Conservation (phyloP, 2,888 invertebrate genomes). For the Tortricodes alternella region DNA sequence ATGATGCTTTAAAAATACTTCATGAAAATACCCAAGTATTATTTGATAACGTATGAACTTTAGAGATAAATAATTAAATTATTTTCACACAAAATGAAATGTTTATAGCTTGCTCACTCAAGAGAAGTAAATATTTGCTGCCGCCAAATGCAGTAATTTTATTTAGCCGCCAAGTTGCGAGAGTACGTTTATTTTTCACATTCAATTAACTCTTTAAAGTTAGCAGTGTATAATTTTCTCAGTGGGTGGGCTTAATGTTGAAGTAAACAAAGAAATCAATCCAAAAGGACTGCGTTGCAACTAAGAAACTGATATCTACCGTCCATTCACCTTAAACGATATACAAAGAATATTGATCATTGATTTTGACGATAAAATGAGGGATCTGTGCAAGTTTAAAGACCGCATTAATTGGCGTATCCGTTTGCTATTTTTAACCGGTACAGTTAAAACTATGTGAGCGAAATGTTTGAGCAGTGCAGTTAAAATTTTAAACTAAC, state of each 20-base stretch:
- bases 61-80: too few species aligned
- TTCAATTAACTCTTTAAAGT: slow-evolving; percentile 25
- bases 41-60: too few species aligned
- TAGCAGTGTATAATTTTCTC: slow-evolving; percentile 22
- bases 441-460: slow-evolving; percentile 13
- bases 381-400: not conserved
- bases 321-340: too few species aligned
- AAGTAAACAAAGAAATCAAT: slow-evolving; percentile 14
- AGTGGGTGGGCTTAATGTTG: slow-evolving; percentile 19
- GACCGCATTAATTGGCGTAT: slow-evolving; percentile 12
- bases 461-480: slow-evolving; percentile 53
- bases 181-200: slow-evolving; percentile 1
- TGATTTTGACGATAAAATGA: not conserved
- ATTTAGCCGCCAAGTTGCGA: not conserved
- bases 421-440: not conserved
- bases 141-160: slow-evolving; percentile 11
- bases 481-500: slow-evolving; percentile 66
- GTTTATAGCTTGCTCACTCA: not conserved
- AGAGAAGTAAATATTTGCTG: slow-evolving; percentile 2
- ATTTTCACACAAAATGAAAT: too few species aligned
- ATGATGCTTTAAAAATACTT: not conserved
- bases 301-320: too few species aligned
- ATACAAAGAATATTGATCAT: too few species aligned
- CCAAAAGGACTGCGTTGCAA: not conserved
- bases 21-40: too few species aligned